Conservation (phyloP, 2,888 invertebrate species). For the Mystacides longicornis region DNA sequence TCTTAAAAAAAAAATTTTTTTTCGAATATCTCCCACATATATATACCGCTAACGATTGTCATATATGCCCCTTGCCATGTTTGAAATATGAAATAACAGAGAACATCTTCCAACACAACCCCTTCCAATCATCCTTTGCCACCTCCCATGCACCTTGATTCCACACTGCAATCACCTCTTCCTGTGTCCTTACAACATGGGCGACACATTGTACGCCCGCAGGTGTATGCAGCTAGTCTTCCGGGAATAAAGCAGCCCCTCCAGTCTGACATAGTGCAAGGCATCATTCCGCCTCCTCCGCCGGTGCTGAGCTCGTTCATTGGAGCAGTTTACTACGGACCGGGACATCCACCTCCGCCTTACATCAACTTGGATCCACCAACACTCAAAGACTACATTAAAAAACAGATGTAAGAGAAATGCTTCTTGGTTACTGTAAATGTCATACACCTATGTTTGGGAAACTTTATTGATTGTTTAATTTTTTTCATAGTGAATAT, state of each 20-base stretch:
- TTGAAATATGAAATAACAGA: too few relatives aligned
- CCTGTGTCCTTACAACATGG: neutral
- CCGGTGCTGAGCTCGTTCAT: slow-evolving; percentile 31
- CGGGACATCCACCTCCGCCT: slow-evolving; percentile 38
- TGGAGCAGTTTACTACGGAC: slow-evolving; percentile 41
- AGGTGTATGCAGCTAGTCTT: slow-evolving; percentile 23
- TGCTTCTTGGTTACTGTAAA: neutral
- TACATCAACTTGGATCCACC: slow-evolving; percentile 51
- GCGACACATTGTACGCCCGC: slow-evolving; percentile 29
- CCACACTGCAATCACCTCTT: slow-evolving; percentile 23
- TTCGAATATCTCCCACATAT: too few relatives aligned
- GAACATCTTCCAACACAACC: neutral
- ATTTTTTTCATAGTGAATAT: slow-evolving; percentile 72
- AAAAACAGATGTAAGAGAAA: slow-evolving; percentile 82
- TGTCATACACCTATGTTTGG: slow-evolving; percentile 9
- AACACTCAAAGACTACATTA: slow-evolving; percentile 74
- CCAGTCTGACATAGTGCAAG: neutral
- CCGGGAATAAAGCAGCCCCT: neutral
- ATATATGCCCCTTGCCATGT: too few relatives aligned
- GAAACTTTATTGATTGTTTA: neutral
- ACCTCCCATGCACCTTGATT: slow-evolving; percentile 1
- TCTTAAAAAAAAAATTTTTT: too few relatives aligned
- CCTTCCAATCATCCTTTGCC: neutral
- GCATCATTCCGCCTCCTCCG: slow-evolving; percentile 26
- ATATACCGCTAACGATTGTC: too few relatives aligned